Base-by-base conservation (phyloP, 2,888 invertebrate genomes). In the Habroteleia sp. region DNA sequence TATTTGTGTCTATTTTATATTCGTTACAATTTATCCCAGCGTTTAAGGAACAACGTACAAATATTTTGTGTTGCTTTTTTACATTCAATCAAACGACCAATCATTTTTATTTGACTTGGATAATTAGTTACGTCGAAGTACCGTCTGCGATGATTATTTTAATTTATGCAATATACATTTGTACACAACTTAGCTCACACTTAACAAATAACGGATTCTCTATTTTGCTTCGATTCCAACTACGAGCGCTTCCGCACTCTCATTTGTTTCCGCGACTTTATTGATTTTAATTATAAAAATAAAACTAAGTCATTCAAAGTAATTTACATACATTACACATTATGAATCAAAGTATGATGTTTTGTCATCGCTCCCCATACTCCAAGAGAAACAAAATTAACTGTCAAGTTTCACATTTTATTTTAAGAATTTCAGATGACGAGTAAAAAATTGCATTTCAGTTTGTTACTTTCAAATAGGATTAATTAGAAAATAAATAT, bases 141-240 rank as follows among this genome's bases (percentile, higher is more conserved):
- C 23, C 83, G 73, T 74, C 80, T 82, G 82, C 6, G 81, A 84
- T 84, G 82, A 82, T 81, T 85, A 85, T 54, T 20, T 58, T 42
- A 29, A 10, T 50, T 41, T 7, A 10, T 23, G 29, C 44, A 66
- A 84, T 82, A 84, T 85, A 85, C 85, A 85, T 86, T 85, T 86
- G 85, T 86, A 86, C 85, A 86, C 77, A 86, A 86, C 83, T 84
- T 85, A 85, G 82, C n/a, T n/a, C n/a, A n/a, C 79, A 79, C 82
- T 60, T 35, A 54, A 39, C 17, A 2, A 54, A 54, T 17, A 52
- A 52, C 13, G 14, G 23, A 23, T 23, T 25, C 7, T 14, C n/a
- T 5, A 5, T 20, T 5, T 20, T 5, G 5, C 20, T 20, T 11
- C 16, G 3, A 44, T 44, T n/a, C 20, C 11, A 20, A 20, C 20